Conservation (phyloP, 2,888 invertebrate genomes). For the Pseudococcus jackbeardsleyi region DNA sequence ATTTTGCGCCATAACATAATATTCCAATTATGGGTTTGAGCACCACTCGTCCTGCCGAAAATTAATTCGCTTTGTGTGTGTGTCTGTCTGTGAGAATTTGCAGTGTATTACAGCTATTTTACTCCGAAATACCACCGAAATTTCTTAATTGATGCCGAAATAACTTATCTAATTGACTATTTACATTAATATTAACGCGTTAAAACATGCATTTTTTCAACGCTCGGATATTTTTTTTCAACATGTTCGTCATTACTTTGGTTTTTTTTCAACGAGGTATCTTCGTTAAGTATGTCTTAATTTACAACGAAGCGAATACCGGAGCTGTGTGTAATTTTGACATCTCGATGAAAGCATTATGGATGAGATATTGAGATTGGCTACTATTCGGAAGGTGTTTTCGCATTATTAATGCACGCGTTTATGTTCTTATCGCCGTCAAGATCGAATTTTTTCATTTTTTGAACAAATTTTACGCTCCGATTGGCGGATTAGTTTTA, state of each 20-base stretch:
- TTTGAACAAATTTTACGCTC: too few relatives aligned
- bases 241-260: neutral
- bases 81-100: too few relatives aligned
- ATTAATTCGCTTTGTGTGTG: neutral
- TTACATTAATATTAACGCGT: slow-evolving; percentile 21
- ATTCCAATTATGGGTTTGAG: slow-evolving; percentile 19
- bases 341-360: slow-evolving; percentile 20
- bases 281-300: neutral
- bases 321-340: neutral
- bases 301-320: neutral
- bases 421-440: too few relatives aligned
- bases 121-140: neutral
- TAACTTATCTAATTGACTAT: slow-evolving; percentile 41
- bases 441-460: too few relatives aligned
- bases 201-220: neutral
- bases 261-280: neutral
- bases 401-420: too few relatives aligned
- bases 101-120: neutral
- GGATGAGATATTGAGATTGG: neutral
- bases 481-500: too few relatives aligned
- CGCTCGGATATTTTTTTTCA: neutral
- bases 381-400: neutral
- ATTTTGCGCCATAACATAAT: slow-evolving; percentile 32
- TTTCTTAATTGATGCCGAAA: slow-evolving; percentile 24
- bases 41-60: neutral